Base-by-base conservation (phyloP, 2,113 vertebrate species). In the Tauraco erythrolophus region DNA sequence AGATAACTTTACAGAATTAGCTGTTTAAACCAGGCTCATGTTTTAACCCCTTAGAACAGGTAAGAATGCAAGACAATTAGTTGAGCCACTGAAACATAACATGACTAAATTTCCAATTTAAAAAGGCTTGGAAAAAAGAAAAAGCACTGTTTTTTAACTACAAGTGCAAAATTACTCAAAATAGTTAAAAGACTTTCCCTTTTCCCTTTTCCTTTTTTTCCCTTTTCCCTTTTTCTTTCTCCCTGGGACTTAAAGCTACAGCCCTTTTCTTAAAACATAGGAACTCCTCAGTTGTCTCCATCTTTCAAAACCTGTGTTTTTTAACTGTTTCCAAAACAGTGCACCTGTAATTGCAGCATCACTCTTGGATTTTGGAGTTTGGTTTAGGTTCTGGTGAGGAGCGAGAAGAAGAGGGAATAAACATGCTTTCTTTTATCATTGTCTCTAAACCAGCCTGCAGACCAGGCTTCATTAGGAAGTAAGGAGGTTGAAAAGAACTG, bases 401-500 rank as follows among this genome's bases (percentile, higher is more conserved):
- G 24, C 8, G 27, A 69, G 35, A 72, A 57, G 22, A 77, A 39
- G 22, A 43, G 37, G 24, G 54, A 92, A 78, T 74, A 62, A 92
- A 81, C 4, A 30, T 7, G 8, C 1, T 84, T 50, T 79, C 41
- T 82, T 39, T 78, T 72, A 39, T 83, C 89, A 39, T 56, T 89
- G 43, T 71, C 27, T 89, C 53, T 19, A 45, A 71, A 61, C 3
- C 68, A 86, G 18, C 28, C 41, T 74, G 69, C 54, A 91, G 82
- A 62, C 37, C 69, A 75, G 70, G 43, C 41, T 80, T 57, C 86
- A 35, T 81, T 81, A 84, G 68, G 76, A 75, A 92, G 56, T 51
- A 68, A 70, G 65, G 48, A 83, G 88, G 77, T 8, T 92, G 91
- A 57, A 90, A 87, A 85, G 86, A 93, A 71, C 91, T 92, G 89